phyloP scores from a whole-genome alignment of 1,140 invertebrate genomes.

The Protaetia brevitarsis region DNA sequence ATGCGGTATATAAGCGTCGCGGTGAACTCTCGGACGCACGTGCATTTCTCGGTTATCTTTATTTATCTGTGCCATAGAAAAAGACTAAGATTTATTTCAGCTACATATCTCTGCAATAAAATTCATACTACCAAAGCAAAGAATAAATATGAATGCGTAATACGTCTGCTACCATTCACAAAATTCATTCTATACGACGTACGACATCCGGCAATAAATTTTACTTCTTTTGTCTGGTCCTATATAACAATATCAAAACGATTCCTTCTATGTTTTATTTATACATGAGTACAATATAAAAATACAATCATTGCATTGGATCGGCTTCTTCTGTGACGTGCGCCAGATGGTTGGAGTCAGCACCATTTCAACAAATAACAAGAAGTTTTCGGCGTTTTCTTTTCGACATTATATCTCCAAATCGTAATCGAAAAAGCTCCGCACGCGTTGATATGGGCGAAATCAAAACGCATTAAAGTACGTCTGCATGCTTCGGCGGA shows the following conservation, averaged over 20 bases:
- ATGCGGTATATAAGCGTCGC: too few species aligned
- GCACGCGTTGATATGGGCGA: background rate
- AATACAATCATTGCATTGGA: constrained; percentile 4
- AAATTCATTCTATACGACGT: background rate
- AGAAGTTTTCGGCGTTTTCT: constrained; percentile 3
- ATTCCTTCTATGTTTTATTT: constrained; percentile 4
- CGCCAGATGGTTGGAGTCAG: background rate
- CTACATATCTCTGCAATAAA: background rate
- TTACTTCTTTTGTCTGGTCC: background rate
- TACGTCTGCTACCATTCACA: constrained; percentile 7
- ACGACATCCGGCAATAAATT: constrained; percentile 4
- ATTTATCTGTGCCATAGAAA: background rate
- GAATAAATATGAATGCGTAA: constrained; percentile 13
- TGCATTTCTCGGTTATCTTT: too few species aligned
- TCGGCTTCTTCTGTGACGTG: background rate
- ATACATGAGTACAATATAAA: background rate
- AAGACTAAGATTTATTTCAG: constrained; percentile 1
- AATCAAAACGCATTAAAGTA: constrained; percentile 15
- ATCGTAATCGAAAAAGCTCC: constrained; percentile 4
- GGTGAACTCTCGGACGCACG: too few species aligned
- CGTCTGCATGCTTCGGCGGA: background rate
- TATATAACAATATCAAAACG: background rate
- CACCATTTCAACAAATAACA: background rate
- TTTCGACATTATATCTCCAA: background rate
- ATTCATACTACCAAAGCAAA: background rate